Evolutionary conservation across 2,888 invertebrate genomes (phyloP).

Genomic region (Acanthosoma haemorrhoidale): DNA sequence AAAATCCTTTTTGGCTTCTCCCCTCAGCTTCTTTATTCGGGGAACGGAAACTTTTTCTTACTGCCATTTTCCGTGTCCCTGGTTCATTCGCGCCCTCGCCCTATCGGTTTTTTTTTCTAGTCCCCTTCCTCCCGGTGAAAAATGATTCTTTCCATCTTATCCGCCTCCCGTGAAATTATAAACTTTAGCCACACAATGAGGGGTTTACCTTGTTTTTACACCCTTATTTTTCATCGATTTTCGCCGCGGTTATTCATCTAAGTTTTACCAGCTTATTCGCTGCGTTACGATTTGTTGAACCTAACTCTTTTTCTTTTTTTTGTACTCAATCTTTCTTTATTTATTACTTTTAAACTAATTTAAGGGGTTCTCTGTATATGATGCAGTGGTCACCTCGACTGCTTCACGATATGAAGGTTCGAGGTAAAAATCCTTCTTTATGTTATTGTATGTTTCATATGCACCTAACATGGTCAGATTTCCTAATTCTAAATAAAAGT

Average conservation of each 20-base stretch:
- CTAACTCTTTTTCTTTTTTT: not conserved
- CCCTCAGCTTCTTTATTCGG: conserved; percentile 18
- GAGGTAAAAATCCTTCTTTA: no score
- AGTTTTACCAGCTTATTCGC: not conserved
- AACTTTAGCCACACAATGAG: conserved; percentile 9
- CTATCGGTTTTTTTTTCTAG: conserved; percentile 20
- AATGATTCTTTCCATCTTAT: conserved; percentile 27
- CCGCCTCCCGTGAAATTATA: conserved; percentile 28
- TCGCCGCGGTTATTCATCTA: not conserved
- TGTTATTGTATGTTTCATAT: no score
- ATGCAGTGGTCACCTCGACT: no score
- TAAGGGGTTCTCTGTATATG: no score
- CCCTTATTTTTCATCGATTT: not conserved
- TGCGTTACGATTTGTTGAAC: not conserved
- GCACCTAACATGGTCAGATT: no score
- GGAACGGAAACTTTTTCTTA: conserved; percentile 27
- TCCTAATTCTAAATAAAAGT: no score
- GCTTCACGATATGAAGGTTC: no score
- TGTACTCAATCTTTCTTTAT: not conserved
- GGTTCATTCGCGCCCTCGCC: conserved; percentile 28
- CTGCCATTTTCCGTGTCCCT: conserved; percentile 31
- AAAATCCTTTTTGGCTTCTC: conserved; percentile 31
- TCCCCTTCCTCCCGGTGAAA: conserved; percentile 27
- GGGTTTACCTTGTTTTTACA: conserved; percentile 25
- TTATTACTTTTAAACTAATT: no score